Base-by-base conservation (phyloP, 1,140 invertebrate genomes). In the Holotrichia oblita region DNA sequence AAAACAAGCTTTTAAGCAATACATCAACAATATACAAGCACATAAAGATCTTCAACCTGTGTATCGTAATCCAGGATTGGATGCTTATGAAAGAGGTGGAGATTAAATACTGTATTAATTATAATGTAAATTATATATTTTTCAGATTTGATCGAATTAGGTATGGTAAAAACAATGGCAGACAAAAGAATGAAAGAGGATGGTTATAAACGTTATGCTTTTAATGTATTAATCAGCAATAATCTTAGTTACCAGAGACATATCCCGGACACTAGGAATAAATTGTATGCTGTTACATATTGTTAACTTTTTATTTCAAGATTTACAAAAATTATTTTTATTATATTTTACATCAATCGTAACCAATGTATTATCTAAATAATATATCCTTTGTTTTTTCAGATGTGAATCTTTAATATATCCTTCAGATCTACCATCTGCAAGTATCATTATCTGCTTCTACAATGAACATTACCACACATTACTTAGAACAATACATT, bases 381-480 rank as follows among this genome's bases (percentile, higher is more conserved):
- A n/a, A n/a, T n/a, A n/a, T n/a, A n/a, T n/a, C n/a, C n/a, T n/a
- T n/a, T n/a, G n/a, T n/a, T 74, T 76, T 88, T 89, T 78, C 85
- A 93, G 92, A 80, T 97, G 95, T 85, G 87, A 89, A 83, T 85
- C 86, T 27, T 87, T 93, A 83, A 89, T 87, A 40, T 96, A 93
- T 87, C 84, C 90, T 3, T 40, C 82, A 9, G 87, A 90, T 78
- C 87, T 97, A 69, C 94, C 95, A 69, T 91, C 90, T 79, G 93
- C 94, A 0, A 95, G 94, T 69, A 89, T 99, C 27, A 92, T 99
- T 17, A 96, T 99, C 84, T 98, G 97, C 84, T 99, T 99, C 85
- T 98, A 97, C 86, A 98, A 99, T 88, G 98, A 99, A 88, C 97
- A 98, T 84, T 93, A 93, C 77, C 91, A 93, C 79, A 97, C 97